Conservation (phyloP, 1,140 invertebrate species). For the Brachionus calyciflorus region DNA sequence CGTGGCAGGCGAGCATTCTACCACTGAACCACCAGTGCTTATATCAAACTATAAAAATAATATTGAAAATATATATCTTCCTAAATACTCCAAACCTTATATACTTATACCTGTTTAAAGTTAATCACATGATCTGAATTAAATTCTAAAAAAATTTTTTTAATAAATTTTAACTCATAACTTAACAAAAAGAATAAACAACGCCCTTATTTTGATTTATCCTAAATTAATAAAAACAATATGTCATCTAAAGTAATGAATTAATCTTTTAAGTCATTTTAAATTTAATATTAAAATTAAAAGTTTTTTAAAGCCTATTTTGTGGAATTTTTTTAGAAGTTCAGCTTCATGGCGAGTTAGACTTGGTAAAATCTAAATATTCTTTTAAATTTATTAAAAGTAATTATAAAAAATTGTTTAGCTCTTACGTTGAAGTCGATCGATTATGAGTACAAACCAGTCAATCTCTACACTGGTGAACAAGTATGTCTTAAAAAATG, state of each 20-base stretch:
- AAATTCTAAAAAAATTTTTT: neutral
- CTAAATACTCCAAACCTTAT: no score
- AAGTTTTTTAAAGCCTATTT: conserved; percentile 38
- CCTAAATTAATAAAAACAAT: neutral
- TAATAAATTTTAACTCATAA: neutral
- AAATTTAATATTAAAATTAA: neutral
- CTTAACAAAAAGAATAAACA: neutral
- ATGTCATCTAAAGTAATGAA: conserved; percentile 2
- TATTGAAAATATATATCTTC: neutral
- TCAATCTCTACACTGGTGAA: conserved; percentile 76
- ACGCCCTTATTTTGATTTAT: neutral
- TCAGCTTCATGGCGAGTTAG: conserved; percentile 48
- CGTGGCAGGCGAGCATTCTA: conserved; percentile 45
- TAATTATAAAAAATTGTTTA: conserved; percentile 26
- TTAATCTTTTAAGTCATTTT: neutral
- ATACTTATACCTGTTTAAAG: neutral
- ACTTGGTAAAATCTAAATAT: conserved; percentile 44
- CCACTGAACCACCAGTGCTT: conserved; percentile 42
- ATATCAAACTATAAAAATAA: neutral
- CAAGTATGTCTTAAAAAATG: conserved; percentile 48
- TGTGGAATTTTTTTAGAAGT: conserved; percentile 48
- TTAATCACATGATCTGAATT: neutral
- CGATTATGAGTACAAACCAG: conserved; percentile 83
- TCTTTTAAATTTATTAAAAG: neutral
- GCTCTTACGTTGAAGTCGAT: conserved; percentile 85